phyloP scores from a whole-genome alignment of 2,113 vertebrate species.

The Phrynosoma platyrhinos region DNA sequence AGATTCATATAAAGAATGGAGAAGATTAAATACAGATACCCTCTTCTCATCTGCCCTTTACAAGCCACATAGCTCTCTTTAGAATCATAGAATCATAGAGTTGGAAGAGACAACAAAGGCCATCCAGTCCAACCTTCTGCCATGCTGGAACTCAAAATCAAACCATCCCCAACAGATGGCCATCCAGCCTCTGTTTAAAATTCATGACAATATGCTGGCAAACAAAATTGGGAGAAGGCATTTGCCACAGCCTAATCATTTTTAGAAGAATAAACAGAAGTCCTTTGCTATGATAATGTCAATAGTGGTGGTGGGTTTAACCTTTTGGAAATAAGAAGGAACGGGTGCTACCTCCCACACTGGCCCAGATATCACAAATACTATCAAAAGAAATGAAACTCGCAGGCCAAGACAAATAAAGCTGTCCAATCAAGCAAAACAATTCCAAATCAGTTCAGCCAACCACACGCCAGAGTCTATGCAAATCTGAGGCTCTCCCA shows the following conservation, averaged over 20 bases:
- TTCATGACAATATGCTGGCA: neutral
- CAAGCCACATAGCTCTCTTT: neutral
- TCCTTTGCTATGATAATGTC: neutral
- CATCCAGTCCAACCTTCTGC: too few species aligned
- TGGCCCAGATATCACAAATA: neutral
- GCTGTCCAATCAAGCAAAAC: rapidly evolving
- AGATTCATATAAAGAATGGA: too few species aligned
- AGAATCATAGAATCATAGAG: too few species aligned
- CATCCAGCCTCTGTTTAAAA: too few species aligned
- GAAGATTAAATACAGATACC: neutral
- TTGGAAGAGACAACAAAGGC: too few species aligned
- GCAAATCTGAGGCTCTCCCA: too few species aligned
- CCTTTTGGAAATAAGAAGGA: neutral
- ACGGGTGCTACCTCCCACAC: neutral
- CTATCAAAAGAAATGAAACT: neutral
- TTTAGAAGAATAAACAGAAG: neutral
- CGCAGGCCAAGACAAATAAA: neutral
- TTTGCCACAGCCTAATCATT: neutral
- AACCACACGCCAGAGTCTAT: too few species aligned
- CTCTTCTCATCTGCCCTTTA: neutral
- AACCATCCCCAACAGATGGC: too few species aligned
- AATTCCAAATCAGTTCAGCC: too few species aligned
- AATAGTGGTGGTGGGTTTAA: neutral
- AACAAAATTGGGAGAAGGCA: neutral
- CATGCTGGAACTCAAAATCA: too few species aligned